Evolutionary conservation across 2,113 vertebrate species (phyloP).

Genomic region (Prionailurus viverrinus): DNA sequence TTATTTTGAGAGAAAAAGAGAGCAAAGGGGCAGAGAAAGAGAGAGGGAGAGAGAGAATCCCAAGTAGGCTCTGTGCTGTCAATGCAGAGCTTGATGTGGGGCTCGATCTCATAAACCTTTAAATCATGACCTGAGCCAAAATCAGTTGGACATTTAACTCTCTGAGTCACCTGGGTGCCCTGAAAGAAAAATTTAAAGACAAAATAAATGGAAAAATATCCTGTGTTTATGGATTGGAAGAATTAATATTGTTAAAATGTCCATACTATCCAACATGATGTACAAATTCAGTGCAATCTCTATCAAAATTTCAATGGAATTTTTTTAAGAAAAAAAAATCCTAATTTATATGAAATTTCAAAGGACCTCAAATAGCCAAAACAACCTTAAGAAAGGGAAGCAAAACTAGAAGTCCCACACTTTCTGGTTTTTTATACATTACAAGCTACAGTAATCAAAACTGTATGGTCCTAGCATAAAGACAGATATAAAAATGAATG

Average conservation of each 20-base stretch:
- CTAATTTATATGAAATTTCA: background rate
- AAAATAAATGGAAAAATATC: background rate
- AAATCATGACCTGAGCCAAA: no score
- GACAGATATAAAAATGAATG: background rate
- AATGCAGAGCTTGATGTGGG: no score
- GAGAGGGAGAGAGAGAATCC: no score
- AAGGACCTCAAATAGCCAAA: background rate
- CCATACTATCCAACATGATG: background rate
- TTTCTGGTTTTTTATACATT: background rate
- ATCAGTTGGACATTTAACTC: no score
- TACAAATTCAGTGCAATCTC: background rate
- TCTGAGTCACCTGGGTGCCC: no score
- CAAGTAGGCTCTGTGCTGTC: no score
- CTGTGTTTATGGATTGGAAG: background rate
- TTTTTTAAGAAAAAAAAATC: background rate
- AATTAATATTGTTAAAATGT: background rate
- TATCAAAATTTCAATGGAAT: background rate
- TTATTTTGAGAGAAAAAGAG: no score
- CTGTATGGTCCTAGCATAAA: background rate
- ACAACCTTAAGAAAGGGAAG: background rate
- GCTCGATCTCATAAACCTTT: no score
- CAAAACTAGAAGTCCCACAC: background rate
- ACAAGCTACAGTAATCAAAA: background rate
- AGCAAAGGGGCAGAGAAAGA: no score
- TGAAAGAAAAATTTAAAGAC: background rate